These are phyloP conservation scores for Muntiacus reevesi DNA, from an alignment of 2,113 vertebrate species.

Conservation along the genomic window DNA sequence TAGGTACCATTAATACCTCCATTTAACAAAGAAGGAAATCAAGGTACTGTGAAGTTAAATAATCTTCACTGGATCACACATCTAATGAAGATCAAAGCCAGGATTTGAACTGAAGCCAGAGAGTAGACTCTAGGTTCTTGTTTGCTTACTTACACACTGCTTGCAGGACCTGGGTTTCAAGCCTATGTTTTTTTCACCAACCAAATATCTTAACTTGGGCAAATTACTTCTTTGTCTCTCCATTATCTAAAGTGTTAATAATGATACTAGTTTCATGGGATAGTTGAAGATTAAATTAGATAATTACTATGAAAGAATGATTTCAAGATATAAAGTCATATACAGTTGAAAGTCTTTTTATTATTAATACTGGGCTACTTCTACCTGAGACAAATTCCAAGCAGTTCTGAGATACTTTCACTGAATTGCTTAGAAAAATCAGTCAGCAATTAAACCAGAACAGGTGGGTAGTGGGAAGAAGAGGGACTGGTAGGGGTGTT, in stretches of 20 bases:
- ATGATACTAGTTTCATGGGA: neutral
- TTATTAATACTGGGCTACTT: neutral
- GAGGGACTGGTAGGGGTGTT: neutral
- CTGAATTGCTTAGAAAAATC: slow-evolving; percentile 12
- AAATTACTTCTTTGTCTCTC: neutral
- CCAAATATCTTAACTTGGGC: neutral
- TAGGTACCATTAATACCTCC: neutral
- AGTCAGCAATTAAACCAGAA: neutral
- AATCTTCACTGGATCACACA: neutral
- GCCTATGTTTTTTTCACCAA: neutral
- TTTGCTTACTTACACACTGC: neutral
- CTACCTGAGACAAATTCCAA: neutral
- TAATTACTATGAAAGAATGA: neutral
- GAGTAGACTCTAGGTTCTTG: neutral
- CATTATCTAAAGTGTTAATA: neutral
- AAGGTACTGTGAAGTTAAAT: neutral
- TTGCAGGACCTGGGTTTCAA: neutral
- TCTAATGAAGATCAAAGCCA: neutral
- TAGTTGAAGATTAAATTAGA: slow-evolving; percentile 18
- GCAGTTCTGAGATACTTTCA: neutral
- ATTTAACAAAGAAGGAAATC: neutral
- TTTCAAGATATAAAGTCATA: slow-evolving; percentile 7
- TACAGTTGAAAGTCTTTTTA: neutral
- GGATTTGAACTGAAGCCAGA: neutral
- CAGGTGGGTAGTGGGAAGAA: neutral